phyloP scores from a whole-genome alignment of 2,888 invertebrate species.

The Entomobrya multifasciata region DNA sequence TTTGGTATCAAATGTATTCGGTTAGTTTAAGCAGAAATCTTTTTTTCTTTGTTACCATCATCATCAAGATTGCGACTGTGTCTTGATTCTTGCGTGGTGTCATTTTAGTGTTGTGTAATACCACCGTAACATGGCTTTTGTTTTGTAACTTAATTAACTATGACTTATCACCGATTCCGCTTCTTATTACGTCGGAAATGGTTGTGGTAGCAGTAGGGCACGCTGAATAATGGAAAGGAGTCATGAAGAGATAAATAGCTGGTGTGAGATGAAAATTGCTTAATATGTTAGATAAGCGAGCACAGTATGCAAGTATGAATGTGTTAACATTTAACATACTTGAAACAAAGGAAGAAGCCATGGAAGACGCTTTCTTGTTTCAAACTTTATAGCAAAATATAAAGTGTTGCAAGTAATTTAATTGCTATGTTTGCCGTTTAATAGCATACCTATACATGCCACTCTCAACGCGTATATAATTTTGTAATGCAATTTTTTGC shows the following conservation, averaged over 20 bases:
- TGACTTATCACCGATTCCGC: constrained; percentile 48
- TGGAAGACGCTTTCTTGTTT: neutral
- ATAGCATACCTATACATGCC: neutral
- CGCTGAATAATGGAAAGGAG: constrained; percentile 26
- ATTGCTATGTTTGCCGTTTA: neutral
- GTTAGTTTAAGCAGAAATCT: no score
- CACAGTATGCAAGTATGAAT: neutral
- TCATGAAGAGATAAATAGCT: constrained; percentile 46
- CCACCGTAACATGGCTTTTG: constrained; percentile 13
- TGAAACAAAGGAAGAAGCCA: no score
- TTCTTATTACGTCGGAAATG: constrained; percentile 27
- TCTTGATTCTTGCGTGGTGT: neutral
- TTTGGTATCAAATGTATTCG: no score
- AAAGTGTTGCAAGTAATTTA: no score
- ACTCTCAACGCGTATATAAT: neutral
- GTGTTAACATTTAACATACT: constrained; percentile 21
- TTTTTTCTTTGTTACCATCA: neutral
- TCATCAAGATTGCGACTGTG: neutral
- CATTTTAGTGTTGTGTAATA: no score
- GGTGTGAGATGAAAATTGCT: constrained; percentile 41
- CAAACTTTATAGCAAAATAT: no score
- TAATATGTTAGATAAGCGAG: constrained; percentile 8
- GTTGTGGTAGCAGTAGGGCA: constrained; percentile 3
- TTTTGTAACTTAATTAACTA: constrained; percentile 49
- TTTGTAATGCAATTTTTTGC: neutral